These are phyloP conservation scores for Spinibarbus caldwelli DNA, from an alignment of 2,797 vertebrate genomes.

Conservation along the genomic window DNA sequence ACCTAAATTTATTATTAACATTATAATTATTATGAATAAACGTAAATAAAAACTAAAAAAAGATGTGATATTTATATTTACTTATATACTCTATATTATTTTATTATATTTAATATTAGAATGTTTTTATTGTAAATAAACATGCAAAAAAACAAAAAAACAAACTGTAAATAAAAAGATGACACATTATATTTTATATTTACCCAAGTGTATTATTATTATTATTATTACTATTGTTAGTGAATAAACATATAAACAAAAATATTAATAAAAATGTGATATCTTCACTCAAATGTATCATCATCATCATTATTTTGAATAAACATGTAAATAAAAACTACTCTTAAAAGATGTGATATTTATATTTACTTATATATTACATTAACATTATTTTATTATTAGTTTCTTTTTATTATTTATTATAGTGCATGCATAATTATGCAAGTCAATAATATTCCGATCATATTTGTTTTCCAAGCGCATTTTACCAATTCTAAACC, in stretches of 20 bases:
- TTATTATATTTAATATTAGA: neutral
- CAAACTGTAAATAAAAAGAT: neutral
- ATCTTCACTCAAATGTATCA: neutral
- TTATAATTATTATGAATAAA: neutral
- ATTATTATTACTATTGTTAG: neutral
- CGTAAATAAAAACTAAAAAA: no score
- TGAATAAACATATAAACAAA: neutral
- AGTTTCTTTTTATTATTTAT: neutral
- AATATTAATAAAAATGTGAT: neutral
- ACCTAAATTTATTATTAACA: neutral
- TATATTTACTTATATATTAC: neutral
- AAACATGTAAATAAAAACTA: neutral
- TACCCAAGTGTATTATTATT: neutral
- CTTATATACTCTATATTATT: no score
- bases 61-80: neutral
- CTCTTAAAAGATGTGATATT: neutral
- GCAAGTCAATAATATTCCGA: neutral
- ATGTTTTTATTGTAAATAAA: neutral
- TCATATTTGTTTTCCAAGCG: no score
- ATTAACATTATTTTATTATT: neutral
- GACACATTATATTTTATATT: no score
- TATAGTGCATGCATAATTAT: neutral
- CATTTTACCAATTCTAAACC: no score
- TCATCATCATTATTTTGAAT: neutral
- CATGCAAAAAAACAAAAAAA: no score